phyloP scores from a whole-genome alignment of 2,888 invertebrate genomes.

The Patella caerulea region DNA sequence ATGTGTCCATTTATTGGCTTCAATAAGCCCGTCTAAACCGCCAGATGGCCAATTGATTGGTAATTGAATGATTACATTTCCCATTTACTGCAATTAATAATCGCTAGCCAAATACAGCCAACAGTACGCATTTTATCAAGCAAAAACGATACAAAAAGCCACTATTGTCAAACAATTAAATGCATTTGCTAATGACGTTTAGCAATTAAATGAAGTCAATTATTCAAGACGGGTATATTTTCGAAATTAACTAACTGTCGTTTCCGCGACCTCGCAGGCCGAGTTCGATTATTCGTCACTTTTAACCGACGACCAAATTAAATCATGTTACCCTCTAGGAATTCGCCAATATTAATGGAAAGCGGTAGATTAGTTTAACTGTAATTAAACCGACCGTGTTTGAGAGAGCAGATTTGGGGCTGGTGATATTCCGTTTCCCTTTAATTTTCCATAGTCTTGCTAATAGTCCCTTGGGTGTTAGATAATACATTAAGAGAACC shows the following conservation, averaged over 20 bases:
- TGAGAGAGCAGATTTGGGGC: slow-evolving; percentile 18
- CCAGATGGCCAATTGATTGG: too few species aligned
- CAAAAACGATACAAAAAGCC: slow-evolving; percentile 5
- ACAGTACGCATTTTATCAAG: not conserved
- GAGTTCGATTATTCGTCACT: slow-evolving; percentile 2
- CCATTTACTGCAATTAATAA: too few species aligned
- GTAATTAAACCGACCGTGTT: slow-evolving; percentile 24
- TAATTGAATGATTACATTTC: too few species aligned
- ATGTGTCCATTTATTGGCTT: too few species aligned
- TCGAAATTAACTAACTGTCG: not conserved
- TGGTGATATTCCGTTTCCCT: slow-evolving; percentile 19
- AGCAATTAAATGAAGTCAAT: slow-evolving; percentile 10
- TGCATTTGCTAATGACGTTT: slow-evolving; percentile 5
- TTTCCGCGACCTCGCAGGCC: not conserved
- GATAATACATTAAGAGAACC: not conserved
- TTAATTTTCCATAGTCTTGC: slow-evolving; percentile 22
- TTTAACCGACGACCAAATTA: slow-evolving; percentile 13
- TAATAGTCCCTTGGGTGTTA: slow-evolving; percentile 21
- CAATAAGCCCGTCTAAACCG: too few species aligned
- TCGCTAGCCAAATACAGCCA: not conserved
- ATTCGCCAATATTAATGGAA: slow-evolving; percentile 25
- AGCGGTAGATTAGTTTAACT: slow-evolving; percentile 35
- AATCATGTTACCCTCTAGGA: slow-evolving; percentile 30
- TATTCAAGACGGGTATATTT: not conserved
- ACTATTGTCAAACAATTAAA: slow-evolving; percentile 5